A percentile compares a stretch with the other conserved stretches of the same genome.
These are phyloP conservation scores for Helogale parvula DNA, from an alignment of 2,113 vertebrate genomes.

Conservation along the genomic window DNA sequence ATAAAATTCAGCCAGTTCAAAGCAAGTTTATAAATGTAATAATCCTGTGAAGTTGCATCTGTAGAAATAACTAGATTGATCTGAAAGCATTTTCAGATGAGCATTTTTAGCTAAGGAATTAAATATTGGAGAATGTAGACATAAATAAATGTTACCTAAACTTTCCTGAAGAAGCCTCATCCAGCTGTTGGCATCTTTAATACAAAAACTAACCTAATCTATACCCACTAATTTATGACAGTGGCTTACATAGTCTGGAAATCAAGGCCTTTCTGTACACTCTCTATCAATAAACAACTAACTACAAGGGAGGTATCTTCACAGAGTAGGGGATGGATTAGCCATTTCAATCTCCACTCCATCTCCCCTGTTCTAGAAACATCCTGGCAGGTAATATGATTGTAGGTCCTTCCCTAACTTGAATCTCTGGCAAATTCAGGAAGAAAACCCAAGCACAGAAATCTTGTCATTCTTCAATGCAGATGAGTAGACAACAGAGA, in stretches of 20 bases:
- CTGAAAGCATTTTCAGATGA: conserved; percentile 47
- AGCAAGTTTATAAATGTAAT: conserved; percentile 54
- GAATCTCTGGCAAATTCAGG: conserved; percentile 22
- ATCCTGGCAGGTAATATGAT: conserved; percentile 14
- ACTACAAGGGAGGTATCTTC: neutral
- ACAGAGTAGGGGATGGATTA: neutral
- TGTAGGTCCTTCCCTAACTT: conserved; percentile 43
- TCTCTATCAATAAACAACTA: neutral
- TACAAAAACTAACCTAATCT: neutral
- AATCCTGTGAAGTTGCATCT: conserved; percentile 36
- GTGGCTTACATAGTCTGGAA: neutral
- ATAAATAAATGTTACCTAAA: conserved; percentile 20
- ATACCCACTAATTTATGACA: neutral
- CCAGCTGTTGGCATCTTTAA: conserved; percentile 18
- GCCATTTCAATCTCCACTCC: neutral
- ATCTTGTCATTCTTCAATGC: neutral
- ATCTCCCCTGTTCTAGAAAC: conserved; percentile 11
- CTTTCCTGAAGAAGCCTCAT: conserved; percentile 25
- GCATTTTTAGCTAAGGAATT: conserved; percentile 42
- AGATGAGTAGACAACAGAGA: neutral
- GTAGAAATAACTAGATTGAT: conserved; percentile 54
- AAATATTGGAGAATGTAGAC: conserved; percentile 6
- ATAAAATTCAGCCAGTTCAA: conserved; percentile 64
- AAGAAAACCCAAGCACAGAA: conserved; percentile 56
- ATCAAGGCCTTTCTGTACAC: neutral